Conservation (phyloP, 2,113 vertebrate species). For the Sorex araneus region DNA sequence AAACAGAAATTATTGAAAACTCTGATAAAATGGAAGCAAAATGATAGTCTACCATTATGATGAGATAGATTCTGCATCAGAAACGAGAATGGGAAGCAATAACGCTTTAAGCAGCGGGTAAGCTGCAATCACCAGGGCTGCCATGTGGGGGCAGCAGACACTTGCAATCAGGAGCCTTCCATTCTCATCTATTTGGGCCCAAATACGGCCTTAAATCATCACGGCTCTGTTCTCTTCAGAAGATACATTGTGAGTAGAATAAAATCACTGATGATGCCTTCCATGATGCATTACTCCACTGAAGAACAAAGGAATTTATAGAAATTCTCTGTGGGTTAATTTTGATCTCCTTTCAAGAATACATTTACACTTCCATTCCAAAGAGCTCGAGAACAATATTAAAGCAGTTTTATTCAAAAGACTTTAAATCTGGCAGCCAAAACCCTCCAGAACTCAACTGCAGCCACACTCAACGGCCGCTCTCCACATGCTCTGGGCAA, state of each 20-base stretch:
- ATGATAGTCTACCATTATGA: neutral
- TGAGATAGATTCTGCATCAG: neutral
- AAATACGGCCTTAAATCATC: too few species aligned
- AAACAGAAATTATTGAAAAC: neutral
- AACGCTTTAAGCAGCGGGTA: neutral
- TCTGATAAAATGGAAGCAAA: neutral
- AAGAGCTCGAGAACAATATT: slow-evolving; percentile 18
- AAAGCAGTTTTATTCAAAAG: neutral
- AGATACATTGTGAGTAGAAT: neutral
- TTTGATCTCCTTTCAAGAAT: slow-evolving; percentile 1
- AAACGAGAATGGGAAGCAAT: neutral
- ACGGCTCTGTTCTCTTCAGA: neutral
- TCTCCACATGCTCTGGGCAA: too few species aligned
- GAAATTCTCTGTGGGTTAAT: neutral
- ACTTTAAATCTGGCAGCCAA: neutral
- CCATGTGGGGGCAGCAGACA: slow-evolving; percentile 22
- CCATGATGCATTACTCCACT: neutral
- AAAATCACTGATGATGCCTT: slow-evolving; percentile 40
- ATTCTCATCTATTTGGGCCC: too few species aligned
- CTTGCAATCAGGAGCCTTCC: neutral
- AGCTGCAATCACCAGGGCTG: neutral
- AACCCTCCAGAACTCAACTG: too few species aligned
- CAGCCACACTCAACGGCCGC: too few species aligned
- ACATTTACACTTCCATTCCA: neutral
- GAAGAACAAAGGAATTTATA: neutral